phyloP scores from a whole-genome alignment of 1,140 invertebrate species.

The Delia radicum region DNA sequence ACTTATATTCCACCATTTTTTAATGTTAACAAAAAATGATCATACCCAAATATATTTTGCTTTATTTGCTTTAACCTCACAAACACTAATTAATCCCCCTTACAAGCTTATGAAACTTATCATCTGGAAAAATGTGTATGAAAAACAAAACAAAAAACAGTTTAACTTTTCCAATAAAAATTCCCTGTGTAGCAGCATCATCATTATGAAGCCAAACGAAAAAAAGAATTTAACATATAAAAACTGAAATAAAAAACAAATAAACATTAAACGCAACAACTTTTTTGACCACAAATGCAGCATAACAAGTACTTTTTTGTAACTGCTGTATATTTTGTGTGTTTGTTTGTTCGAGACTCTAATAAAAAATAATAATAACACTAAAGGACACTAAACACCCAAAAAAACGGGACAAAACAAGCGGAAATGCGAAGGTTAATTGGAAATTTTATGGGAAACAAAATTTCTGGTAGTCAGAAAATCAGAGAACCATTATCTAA shows the following conservation, averaged over 20 bases:
- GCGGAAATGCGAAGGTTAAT: not conserved
- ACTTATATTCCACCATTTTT: too few species aligned
- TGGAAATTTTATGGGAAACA: too few species aligned
- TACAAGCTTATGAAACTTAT: slow-evolving; percentile 4
- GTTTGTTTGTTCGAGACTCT: not conserved
- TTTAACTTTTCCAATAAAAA: slow-evolving; percentile 2
- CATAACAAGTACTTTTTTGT: slow-evolving; percentile 4
- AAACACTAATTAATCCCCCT: not conserved
- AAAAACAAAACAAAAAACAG: not conserved
- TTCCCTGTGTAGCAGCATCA: not conserved
- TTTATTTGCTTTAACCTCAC: not conserved
- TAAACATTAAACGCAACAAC: slow-evolving; percentile 20
- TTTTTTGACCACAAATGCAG: slow-evolving; percentile 17
- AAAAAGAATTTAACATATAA: not conserved
- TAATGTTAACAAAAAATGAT: too few species aligned
- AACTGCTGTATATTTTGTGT: not conserved
- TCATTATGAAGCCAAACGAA: not conserved
- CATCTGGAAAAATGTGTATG: not conserved
- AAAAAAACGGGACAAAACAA: not conserved
- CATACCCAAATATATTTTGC: too few species aligned
- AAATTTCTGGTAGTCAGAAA: too few species aligned
- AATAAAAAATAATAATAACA: not conserved
- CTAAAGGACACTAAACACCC: slow-evolving; percentile 17
- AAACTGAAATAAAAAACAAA: not conserved
- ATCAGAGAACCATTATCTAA: too few species aligned